Conservation (phyloP, 2,888 invertebrate genomes). For the Smittia sp. region DNA sequence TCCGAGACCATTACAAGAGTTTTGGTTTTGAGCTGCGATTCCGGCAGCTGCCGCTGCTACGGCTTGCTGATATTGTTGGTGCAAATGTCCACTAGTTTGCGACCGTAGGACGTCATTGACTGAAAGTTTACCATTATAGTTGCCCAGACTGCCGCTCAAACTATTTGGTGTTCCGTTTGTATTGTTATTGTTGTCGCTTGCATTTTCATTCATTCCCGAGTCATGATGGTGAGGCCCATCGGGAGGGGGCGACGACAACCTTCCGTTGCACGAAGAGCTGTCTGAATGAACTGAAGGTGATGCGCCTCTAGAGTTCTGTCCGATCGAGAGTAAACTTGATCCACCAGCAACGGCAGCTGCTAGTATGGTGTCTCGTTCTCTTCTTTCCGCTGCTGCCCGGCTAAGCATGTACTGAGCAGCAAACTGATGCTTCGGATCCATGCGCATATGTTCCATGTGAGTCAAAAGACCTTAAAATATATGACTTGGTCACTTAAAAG, state of each 20-base stretch:
- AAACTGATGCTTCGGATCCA: conserved; percentile 95
- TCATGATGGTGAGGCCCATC: conserved; percentile 62
- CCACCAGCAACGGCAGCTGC: conserved; percentile 62
- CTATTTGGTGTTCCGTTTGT: conserved; percentile 54
- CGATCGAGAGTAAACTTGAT: conserved; percentile 58
- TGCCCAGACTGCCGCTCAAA: conserved; percentile 58
- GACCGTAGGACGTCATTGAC: conserved; percentile 43
- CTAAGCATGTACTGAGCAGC: conserved; percentile 91
- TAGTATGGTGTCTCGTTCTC: conserved; percentile 76
- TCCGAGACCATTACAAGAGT: conserved; percentile 48
- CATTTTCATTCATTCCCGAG: conserved; percentile 41
- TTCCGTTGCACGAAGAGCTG: conserved; percentile 77
- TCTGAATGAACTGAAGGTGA: conserved; percentile 79
- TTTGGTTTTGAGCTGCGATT: conserved; percentile 62
- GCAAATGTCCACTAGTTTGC: conserved; percentile 42
- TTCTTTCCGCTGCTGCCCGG: conserved; percentile 83
- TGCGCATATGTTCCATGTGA: conserved; percentile 95
- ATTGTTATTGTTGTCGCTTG: conserved; percentile 42
- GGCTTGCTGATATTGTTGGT: conserved; percentile 49
- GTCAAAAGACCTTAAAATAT: conserved; percentile 73
- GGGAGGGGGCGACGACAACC: conserved; percentile 75
- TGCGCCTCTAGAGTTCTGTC: conserved; percentile 68
- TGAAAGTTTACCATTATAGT: conserved; percentile 50
- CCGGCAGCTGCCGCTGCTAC: conserved; percentile 66
- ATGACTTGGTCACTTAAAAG: conserved; percentile 29